A percentile compares a stretch with the other conserved stretches of the same genome.
phyloP scores from a whole-genome alignment of 2,888 invertebrate genomes.

The Micoletzkya japonica region DNA sequence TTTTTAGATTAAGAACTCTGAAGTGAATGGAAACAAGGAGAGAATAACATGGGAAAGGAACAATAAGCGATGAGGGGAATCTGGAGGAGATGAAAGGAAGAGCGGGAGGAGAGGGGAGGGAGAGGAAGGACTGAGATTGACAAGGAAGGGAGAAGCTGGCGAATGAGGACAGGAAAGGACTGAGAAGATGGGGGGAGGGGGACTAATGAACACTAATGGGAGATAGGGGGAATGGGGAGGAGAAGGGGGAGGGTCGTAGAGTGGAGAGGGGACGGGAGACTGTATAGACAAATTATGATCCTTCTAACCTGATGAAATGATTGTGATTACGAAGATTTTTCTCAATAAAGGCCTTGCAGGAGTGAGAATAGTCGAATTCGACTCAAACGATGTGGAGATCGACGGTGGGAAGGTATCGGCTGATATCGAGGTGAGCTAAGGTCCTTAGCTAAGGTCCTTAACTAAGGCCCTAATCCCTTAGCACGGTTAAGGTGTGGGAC shows the following conservation, averaged over 20 bases:
- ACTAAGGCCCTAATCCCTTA: neutral
- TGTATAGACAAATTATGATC: neutral
- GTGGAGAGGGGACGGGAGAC: slow-evolving; percentile 1
- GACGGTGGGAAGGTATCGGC: slow-evolving; percentile 71
- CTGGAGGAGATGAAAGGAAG: no score
- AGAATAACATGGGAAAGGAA: no score
- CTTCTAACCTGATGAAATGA: neutral
- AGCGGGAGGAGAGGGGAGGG: neutral
- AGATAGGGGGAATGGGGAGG: neutral
- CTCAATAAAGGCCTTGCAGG: no score
- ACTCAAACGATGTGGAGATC: slow-evolving; percentile 72
- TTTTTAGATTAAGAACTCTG: no score
- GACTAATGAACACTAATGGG: slow-evolving; percentile 26
- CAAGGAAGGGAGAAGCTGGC: slow-evolving; percentile 1
- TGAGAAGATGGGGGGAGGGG: neutral
- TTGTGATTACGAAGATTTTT: neutral
- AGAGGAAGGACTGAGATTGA: neutral
- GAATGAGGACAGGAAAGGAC: neutral
- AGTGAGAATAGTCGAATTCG: slow-evolving; percentile 77
- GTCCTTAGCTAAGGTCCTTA: slow-evolving; percentile 59
- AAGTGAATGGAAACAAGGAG: no score
- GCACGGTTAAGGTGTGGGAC: slow-evolving; percentile 38
- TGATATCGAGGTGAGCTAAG: slow-evolving; percentile 77
- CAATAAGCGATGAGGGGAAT: no score
- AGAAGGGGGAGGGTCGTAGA: neutral